Evolutionary conservation across 1,140 invertebrate genomes (phyloP).

Genomic region (Paralvinella palmiformis): DNA sequence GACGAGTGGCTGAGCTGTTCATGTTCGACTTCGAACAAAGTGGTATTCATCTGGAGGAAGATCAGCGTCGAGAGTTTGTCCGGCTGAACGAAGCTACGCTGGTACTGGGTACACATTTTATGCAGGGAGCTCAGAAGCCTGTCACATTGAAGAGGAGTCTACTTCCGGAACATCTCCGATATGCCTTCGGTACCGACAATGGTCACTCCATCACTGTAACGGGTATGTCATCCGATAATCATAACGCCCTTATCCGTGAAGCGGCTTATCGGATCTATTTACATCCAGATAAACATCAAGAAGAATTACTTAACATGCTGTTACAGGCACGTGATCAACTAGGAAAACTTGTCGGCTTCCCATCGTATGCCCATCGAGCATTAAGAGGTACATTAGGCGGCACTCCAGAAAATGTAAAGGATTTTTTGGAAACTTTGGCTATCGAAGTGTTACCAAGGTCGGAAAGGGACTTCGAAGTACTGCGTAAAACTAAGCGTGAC

Average conservation of each 20-base stretch:
- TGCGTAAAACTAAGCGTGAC: constrained; percentile 29
- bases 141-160: constrained; percentile 58
- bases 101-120: constrained; percentile 79
- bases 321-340: constrained; percentile 68
- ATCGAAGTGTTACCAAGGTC: constrained; percentile 51
- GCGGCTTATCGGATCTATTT: constrained; percentile 82
- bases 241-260: constrained; percentile 68
- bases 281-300: constrained; percentile 70
- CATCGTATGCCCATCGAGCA: constrained; percentile 79
- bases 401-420: constrained; percentile 66
- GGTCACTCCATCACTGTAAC: constrained; percentile 67
- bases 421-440: constrained; percentile 75
- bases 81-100: constrained; percentile 74
- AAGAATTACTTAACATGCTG: constrained; percentile 66
- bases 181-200: constrained; percentile 63
- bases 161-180: constrained; percentile 65
- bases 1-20: constrained; percentile 81
- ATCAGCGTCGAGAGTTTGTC: constrained; percentile 68
- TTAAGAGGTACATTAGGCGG: constrained; percentile 81
- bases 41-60: constrained; percentile 86
- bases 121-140: constrained; percentile 66
- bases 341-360: constrained; percentile 79
- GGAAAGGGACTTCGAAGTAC: constrained; percentile 28
- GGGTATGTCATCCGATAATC: constrained; percentile 73
- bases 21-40: constrained; percentile 94